Conservation (phyloP, 2,888 invertebrate species). For the Ypsolopha sequella region DNA sequence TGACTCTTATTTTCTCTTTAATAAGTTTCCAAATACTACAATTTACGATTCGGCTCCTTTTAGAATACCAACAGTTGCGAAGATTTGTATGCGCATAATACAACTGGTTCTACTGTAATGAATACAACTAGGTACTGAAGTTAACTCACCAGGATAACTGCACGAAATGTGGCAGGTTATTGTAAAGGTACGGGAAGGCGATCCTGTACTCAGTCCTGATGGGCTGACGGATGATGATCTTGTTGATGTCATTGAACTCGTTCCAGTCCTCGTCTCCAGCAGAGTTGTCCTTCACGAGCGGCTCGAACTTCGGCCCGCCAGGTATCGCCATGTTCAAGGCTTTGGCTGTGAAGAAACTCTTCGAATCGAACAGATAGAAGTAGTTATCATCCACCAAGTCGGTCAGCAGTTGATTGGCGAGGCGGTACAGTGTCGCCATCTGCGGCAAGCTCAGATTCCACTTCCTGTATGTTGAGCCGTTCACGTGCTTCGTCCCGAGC, state of each 20-base stretch:
- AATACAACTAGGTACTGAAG: neutral
- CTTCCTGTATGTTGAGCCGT: conserved; percentile 96
- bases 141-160: conserved; percentile 94
- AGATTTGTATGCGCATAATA: no score
- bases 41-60: no score
- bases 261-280: conserved; percentile 99
- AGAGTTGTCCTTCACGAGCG: conserved; percentile 97
- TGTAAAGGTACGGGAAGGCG: conserved; percentile 99
- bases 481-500: conserved; percentile 92
- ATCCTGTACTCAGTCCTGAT: conserved; percentile 99
- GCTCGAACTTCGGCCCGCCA: conserved; percentile 99
- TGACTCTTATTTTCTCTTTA: no score
- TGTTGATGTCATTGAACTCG: conserved; percentile 99
- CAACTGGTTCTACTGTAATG: no score
- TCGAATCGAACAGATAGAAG: conserved; percentile 98
- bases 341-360: conserved; percentile 99
- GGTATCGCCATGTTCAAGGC: conserved; percentile 99
- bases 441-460: conserved; percentile 98
- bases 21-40: no score
- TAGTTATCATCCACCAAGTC: conserved; percentile 99
- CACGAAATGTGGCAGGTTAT: conserved; percentile 98
- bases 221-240: conserved; percentile 98
- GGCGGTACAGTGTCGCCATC: conserved; percentile 96
- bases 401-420: conserved; percentile 97
- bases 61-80: no score